These are phyloP conservation scores for Cosmopolites sordidus DNA, from an alignment of 2,888 invertebrate genomes.

Conservation along the genomic window DNA sequence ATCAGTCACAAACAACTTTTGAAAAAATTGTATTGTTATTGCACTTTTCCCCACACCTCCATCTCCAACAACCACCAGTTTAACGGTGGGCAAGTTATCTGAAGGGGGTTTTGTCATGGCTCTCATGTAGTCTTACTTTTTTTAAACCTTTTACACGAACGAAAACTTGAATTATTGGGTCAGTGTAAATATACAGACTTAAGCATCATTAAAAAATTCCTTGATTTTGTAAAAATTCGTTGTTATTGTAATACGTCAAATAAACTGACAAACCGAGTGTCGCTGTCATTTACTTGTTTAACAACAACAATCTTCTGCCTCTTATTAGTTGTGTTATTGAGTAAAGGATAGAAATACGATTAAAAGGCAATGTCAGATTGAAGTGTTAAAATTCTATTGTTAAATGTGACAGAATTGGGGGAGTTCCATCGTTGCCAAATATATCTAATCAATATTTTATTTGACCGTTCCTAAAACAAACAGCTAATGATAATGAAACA, in stretches of 20 bases:
- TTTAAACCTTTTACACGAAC: neutral
- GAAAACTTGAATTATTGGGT: neutral
- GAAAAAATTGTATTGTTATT: conserved; percentile 95
- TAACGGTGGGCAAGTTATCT: conserved; percentile 72
- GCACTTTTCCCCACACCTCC: conserved; percentile 94
- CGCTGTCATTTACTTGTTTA: too few relatives aligned
- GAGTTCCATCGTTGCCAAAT: conserved; percentile 1
- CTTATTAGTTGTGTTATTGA: too few relatives aligned
- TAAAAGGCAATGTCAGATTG: too few relatives aligned
- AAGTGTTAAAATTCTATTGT: too few relatives aligned
- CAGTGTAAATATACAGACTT: conserved; percentile 2
- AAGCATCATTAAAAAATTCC: conserved; percentile 2
- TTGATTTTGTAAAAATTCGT: neutral
- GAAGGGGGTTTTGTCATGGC: conserved; percentile 65
- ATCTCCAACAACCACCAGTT: conserved; percentile 89
- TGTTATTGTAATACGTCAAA: conserved; percentile 1
- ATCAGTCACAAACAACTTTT: conserved; percentile 89
- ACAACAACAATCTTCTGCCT: too few relatives aligned
- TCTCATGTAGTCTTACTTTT: conserved; percentile 32
- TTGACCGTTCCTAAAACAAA: neutral
- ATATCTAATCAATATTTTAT: conserved; percentile 7
- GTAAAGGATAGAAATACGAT: too few relatives aligned
- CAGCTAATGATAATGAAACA: neutral
- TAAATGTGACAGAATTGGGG: too few relatives aligned
- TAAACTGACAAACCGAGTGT: too few relatives aligned